Evolutionary conservation across 2,888 invertebrate genomes (phyloP), one percentile per base, ranked within the genome.

Genomic region (Philaethria dido): DNA sequence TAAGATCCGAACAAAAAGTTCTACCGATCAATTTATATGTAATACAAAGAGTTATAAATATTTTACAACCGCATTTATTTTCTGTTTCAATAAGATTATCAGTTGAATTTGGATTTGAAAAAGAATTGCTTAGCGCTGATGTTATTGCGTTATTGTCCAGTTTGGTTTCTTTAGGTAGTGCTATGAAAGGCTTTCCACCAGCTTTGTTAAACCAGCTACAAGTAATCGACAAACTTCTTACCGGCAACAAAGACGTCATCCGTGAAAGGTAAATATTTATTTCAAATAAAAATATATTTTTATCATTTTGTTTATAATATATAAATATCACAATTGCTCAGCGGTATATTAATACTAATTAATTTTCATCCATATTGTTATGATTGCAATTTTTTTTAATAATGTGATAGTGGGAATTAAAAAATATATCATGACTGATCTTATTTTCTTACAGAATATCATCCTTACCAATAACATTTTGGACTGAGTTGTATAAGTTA

Each of bases 11-110:
- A 45, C 59, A 89, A 76, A 76, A 93, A 77, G 77, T 95, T 3
- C 82, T 95, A 71, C 95, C 95, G 68, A 78, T 94, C 48, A 94
- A 94, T 72, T 89, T 93, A 14, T 94, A 93, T 67, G 78, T 94
- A 8, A 80, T 93, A 48, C 83, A 89, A 67, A 83, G 91, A 73
- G 77, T 93, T 22, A 73, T 90, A 8, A 78, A 75, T 64, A 68
- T 88, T 25, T 61, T 89, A 33, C 81, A 85, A 70, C 72, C 73
- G 1, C 71, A 74, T 64, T 33, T 78, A 3, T 60, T 75, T 2
- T 62, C 71, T 20, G 18, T 74, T 25, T 45, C 76, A 4, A 70
- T 64, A 13, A 73, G 66, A 62, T 59, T 75, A 16, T 25, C 62
- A 13, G 50, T 42, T 42, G 70, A 69, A 57, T 50, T 42, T 5